phyloP scores from a whole-genome alignment of 2,797 vertebrate species.

The Pteropus rufus region DNA sequence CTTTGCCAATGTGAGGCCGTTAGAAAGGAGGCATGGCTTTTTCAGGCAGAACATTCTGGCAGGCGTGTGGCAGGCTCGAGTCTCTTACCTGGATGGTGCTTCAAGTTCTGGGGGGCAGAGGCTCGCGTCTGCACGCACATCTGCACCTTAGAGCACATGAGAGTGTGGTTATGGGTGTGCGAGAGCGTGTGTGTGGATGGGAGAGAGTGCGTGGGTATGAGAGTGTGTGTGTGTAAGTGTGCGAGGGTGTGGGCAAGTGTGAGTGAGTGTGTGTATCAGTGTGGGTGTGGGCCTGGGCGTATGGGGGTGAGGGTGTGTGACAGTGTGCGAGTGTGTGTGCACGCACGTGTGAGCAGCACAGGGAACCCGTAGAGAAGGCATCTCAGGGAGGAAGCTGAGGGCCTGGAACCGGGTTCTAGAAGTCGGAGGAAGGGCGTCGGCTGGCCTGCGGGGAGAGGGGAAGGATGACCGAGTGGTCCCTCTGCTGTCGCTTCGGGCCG shows the following conservation, averaged over 20 bases:
- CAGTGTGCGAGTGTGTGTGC: not conserved
- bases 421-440: fast-evolving
- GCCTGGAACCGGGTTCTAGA: not conserved
- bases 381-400: not conserved
- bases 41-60: not conserved
- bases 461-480: not conserved
- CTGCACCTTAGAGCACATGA: not conserved
- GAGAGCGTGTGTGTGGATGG: not conserved
- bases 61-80: not conserved
- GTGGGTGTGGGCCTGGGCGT: not conserved
- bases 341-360: no score
- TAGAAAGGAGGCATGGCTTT: not conserved
- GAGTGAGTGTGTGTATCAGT: no score
- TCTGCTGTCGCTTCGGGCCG: not conserved
- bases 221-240: not conserved
- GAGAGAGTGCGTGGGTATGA: not conserved
- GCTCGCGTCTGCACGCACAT: not conserved
- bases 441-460: not conserved
- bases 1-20: not conserved
- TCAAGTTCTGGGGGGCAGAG: not conserved
- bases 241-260: not conserved
- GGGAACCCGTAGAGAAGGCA: not conserved
- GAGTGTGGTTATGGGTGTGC: fast-evolving
- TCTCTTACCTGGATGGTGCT: not conserved
- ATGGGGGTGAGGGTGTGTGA: no score